Evolutionary conservation across 1,140 invertebrate species (phyloP).

Genomic region (Ephestia elutella): DNA sequence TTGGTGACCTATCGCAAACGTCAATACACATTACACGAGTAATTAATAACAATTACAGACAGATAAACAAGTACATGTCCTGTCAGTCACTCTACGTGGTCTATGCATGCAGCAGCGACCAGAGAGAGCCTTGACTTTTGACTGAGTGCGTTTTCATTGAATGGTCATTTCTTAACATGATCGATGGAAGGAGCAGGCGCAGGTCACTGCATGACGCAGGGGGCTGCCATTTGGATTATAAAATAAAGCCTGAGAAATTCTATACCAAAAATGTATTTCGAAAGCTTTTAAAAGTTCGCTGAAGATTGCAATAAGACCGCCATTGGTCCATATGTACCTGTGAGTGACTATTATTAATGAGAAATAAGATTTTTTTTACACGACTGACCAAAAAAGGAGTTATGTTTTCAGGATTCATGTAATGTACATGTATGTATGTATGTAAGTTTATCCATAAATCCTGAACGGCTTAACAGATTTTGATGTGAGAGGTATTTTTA

Average conservation of each 20-base stretch:
- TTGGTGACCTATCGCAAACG: neutral
- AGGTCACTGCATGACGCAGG: neutral
- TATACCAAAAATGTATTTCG: too few relatives aligned
- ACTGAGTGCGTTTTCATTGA: conserved; percentile 10
- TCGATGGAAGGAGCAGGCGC: conserved; percentile 6
- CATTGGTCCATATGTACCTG: too few relatives aligned
- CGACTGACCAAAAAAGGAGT: too few relatives aligned
- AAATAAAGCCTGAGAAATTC: neutral
- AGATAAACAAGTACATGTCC: neutral
- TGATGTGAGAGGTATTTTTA: too few relatives aligned
- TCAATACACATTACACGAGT: neutral
- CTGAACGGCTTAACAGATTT: too few relatives aligned
- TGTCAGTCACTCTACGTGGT: conserved; percentile 4
- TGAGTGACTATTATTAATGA: too few relatives aligned
- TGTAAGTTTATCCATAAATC: too few relatives aligned
- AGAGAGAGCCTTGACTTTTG: conserved; percentile 12
- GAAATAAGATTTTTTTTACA: too few relatives aligned
- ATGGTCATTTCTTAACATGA: conserved; percentile 15
- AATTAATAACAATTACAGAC: conserved; percentile 4
- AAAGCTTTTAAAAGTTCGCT: too few relatives aligned
- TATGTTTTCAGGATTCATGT: too few relatives aligned
- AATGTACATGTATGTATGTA: too few relatives aligned
- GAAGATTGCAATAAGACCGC: too few relatives aligned
- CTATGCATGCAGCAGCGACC: neutral
- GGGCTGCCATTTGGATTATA: neutral